Conservation (phyloP, 2,113 vertebrate species). For the Ailurus styani region DNA sequence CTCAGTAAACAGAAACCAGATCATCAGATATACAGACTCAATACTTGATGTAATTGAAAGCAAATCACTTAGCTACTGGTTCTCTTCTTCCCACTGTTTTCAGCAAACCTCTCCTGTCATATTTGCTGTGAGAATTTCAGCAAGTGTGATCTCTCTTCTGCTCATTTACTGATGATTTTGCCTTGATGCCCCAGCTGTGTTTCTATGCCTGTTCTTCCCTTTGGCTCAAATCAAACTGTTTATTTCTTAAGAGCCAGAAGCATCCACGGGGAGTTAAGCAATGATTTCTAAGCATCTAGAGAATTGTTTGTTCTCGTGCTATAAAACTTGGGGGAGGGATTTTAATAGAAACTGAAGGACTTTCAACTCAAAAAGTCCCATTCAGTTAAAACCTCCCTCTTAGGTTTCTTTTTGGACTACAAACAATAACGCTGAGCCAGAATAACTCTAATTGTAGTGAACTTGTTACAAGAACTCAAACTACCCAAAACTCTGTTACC, state of each 20-base stretch:
- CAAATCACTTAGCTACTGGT: background rate
- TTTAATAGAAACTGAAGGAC: conserved; percentile 24
- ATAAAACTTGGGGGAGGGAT: background rate
- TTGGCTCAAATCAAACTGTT: conserved; percentile 49
- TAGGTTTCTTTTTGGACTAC: background rate
- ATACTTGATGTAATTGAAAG: conserved; percentile 1
- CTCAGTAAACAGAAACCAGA: conserved; percentile 40
- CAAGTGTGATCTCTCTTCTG: conserved; percentile 20
- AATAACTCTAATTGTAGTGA: background rate
- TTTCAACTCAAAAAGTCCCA: conserved; percentile 14
- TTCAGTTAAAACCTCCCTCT: background rate
- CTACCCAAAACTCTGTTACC: background rate
- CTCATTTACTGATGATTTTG: conserved; percentile 12
- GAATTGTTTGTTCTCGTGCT: background rate
- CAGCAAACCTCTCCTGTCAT: background rate
- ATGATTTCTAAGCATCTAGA: conserved; percentile 20
- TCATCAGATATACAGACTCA: background rate
- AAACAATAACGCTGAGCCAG: background rate
- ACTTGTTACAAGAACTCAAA: background rate
- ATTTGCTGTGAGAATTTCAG: background rate
- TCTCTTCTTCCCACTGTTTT: background rate
- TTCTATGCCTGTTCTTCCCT: conserved; percentile 12
- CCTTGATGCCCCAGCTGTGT: conserved; percentile 17
- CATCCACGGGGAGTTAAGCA: conserved; percentile 33
- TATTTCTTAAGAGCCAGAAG: conserved; percentile 44